These are phyloP conservation scores for Crotalus horridus DNA, from an alignment of 2,113 vertebrate species.

Conservation along the genomic window DNA sequence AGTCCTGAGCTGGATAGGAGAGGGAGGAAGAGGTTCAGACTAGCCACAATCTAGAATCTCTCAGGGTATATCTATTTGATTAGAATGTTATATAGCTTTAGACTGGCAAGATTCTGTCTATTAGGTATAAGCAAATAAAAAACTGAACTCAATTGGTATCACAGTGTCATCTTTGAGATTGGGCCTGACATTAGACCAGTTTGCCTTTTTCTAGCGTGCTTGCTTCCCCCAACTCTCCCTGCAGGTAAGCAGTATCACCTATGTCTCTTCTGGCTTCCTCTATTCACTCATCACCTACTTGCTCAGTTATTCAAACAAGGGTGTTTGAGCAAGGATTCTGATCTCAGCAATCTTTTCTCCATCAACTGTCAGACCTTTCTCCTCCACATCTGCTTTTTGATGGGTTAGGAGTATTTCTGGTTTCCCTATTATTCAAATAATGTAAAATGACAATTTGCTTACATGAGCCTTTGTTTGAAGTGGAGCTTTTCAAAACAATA, in stretches of 20 bases:
- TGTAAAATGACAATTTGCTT: not conserved
- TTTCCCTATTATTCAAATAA: not conserved
- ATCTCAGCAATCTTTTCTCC: not conserved
- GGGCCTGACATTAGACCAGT: not conserved
- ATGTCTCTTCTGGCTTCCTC: not conserved
- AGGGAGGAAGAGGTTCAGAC: too few species aligned
- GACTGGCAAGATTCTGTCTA: too few species aligned
- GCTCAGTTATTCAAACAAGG: not conserved
- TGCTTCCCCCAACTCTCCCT: not conserved
- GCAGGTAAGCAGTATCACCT: not conserved
- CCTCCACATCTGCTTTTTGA: not conserved
- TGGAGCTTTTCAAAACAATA: not conserved
- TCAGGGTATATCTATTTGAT: too few species aligned
- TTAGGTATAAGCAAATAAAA: too few species aligned
- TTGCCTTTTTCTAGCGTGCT: not conserved
- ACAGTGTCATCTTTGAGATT: not conserved
- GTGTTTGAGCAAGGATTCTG: not conserved
- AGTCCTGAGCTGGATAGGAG: too few species aligned
- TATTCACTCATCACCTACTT: not conserved
- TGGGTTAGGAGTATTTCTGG: not conserved
- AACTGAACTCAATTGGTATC: too few species aligned
- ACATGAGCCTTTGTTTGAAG: not conserved
- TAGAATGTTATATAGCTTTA: too few species aligned
- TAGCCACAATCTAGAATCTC: too few species aligned
- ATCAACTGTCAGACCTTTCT: not conserved